A percentile compares a stretch with the other conserved stretches of the same genome.
These are phyloP conservation scores for Cetonia aurata DNA, from an alignment of 2,888 invertebrate genomes.

Conservation along the genomic window DNA sequence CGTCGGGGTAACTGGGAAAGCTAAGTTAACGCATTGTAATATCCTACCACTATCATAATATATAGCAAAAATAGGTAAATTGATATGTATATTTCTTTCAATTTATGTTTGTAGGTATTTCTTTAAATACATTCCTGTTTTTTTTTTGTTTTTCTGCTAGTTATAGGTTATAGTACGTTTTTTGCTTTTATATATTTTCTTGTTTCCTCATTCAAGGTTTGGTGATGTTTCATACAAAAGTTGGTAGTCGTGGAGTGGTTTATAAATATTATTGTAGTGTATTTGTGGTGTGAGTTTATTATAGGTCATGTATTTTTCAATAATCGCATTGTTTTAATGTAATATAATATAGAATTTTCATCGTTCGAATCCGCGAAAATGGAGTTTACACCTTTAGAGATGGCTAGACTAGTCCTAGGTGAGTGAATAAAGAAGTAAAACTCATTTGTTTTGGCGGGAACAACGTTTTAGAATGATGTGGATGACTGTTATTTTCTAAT, in stretches of 20 bases:
- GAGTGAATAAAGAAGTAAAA: slow-evolving; percentile 42
- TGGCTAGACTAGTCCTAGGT: slow-evolving; percentile 59
- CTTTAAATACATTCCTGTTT: too few relatives aligned
- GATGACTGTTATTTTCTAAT: neutral
- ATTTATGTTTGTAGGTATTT: too few relatives aligned
- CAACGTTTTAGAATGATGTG: slow-evolving; percentile 16
- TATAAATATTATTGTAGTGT: slow-evolving; percentile 25
- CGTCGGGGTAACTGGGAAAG: too few relatives aligned
- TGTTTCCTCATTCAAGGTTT: neutral
- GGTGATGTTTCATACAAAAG: neutral
- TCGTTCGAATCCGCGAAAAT: slow-evolving; percentile 46
- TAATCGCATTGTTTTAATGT: slow-evolving; percentile 4
- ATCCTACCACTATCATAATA: too few relatives aligned
- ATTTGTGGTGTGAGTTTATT: neutral
- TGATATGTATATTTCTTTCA: too few relatives aligned
- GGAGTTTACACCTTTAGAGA: slow-evolving; percentile 57
- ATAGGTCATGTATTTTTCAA: slow-evolving; percentile 16
- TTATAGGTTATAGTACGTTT: too few relatives aligned
- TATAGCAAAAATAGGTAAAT: too few relatives aligned
- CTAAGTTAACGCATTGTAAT: too few relatives aligned
- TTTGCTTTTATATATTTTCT: too few relatives aligned
- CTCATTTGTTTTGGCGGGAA: slow-evolving; percentile 46
- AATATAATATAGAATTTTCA: slow-evolving; percentile 1
- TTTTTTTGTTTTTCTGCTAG: too few relatives aligned
- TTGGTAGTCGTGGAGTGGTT: slow-evolving; percentile 16